Percentiles rank a stretch among this genome's conserved stretches.
These are phyloP conservation scores for Chascanopsetta lugubris DNA, from an alignment of 2,113 vertebrate genomes.

Conservation along the genomic window DNA sequence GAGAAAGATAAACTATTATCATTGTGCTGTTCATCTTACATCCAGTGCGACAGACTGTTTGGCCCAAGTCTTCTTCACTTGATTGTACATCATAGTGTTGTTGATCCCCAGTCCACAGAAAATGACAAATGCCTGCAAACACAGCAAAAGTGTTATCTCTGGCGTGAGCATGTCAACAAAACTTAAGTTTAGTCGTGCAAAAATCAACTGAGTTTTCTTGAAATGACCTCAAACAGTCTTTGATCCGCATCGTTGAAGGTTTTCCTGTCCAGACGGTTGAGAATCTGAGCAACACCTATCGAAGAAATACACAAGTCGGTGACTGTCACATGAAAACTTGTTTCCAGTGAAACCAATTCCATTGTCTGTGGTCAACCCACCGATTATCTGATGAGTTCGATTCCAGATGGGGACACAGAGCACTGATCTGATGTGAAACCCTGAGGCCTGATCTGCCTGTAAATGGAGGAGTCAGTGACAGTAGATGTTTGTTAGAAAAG, in stretches of 20 bases:
- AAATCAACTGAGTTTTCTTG: not conserved
- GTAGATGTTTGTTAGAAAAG: not conserved
- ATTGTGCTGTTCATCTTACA: constrained; percentile 62
- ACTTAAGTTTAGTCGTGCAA: not conserved
- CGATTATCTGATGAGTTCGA: constrained; percentile 85
- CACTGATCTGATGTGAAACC: constrained; percentile 84
- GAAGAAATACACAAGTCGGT: constrained; percentile 13
- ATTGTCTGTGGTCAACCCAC: constrained; percentile 61
- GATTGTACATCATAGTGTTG: constrained; percentile 88
- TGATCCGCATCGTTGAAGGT: constrained; percentile 85
- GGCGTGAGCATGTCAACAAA: not conserved
- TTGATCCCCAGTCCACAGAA: constrained; percentile 87
- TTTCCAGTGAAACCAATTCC: constrained; percentile 6
- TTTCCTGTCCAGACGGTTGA: constrained; percentile 84
- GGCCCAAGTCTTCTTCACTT: constrained; percentile 86
- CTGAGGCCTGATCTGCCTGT: constrained; percentile 83
- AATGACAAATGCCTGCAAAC: constrained; percentile 83
- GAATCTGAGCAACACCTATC: constrained; percentile 84
- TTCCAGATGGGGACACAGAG: constrained; percentile 86
- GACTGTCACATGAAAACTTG: not conserved
- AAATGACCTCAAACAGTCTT: constrained; percentile 82
- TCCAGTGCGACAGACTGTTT: constrained; percentile 85
- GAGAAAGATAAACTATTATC: not conserved
- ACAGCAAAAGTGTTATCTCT: not conserved
- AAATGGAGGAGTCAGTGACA: constrained; percentile 8